Percentiles rank a stretch among this genome's conserved stretches.
These are phyloP conservation scores for Papilio helenus DNA, from an alignment of 1,140 invertebrate genomes.

Conservation along the genomic window DNA sequence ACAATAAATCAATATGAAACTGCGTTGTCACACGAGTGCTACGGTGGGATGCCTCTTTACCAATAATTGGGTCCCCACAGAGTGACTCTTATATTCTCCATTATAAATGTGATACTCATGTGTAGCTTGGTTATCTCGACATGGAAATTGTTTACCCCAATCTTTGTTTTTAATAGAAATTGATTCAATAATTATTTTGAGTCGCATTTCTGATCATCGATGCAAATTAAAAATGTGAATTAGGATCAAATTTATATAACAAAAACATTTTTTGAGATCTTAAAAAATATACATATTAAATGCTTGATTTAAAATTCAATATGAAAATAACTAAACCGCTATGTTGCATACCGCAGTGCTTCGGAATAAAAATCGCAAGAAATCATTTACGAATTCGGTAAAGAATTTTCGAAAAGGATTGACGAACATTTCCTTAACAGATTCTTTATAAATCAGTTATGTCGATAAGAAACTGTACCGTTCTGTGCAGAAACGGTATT, in stretches of 20 bases:
- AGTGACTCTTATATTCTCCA: conserved; percentile 7
- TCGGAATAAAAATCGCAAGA: not conserved
- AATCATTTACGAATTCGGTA: not conserved
- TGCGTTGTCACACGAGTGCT: conserved; percentile 6
- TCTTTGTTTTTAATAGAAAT: too few species aligned
- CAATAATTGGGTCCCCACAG: conserved; percentile 10
- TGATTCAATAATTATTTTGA: too few species aligned
- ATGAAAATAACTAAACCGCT: not conserved
- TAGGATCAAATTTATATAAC: too few species aligned
- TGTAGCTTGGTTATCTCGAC: not conserved
- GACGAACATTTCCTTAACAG: conserved; percentile 3
- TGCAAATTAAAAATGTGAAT: too few species aligned
- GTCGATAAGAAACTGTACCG: conserved; percentile 17
- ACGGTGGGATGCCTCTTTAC: conserved; percentile 18
- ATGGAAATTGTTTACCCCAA: not conserved
- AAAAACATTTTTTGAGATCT: too few species aligned
- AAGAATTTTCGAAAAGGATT: conserved; percentile 18
- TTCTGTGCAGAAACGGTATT: conserved; percentile 6
- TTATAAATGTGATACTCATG: not conserved
- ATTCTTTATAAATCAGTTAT: conserved; percentile 9
- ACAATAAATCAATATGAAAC: conserved; percentile 15
- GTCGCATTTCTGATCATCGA: too few species aligned
- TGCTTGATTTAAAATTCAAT: not conserved
- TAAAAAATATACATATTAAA: not conserved
- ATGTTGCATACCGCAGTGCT: not conserved